Conservation (phyloP, 2,888 invertebrate species). For the Drosophila mulleri region DNA sequence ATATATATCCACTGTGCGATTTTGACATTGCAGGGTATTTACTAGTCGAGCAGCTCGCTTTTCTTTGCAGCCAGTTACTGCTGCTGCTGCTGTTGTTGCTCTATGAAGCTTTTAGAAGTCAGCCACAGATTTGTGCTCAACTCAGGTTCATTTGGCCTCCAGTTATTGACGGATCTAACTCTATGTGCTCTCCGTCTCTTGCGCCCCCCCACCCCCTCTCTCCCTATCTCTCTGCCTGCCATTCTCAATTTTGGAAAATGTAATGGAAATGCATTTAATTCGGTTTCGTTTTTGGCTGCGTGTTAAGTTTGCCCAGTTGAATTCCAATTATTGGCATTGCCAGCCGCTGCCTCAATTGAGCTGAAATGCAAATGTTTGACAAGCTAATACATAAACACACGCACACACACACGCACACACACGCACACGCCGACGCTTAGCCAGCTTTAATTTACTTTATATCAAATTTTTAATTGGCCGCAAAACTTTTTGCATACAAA, state of each 20-base stretch:
- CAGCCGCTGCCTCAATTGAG: constrained; percentile 38
- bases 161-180: neutral
- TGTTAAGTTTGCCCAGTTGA: constrained; percentile 21
- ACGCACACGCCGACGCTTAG: neutral
- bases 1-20: neutral
- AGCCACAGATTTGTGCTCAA: neutral
- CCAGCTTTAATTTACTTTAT: constrained; percentile 27
- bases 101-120: neutral
- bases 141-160: neutral
- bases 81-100: neutral
- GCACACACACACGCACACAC: neutral
- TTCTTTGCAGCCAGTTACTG: neutral
- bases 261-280: constrained; percentile 39
- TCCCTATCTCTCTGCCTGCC: neutral
- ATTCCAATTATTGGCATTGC: constrained; percentile 39
- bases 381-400: constrained; percentile 18
- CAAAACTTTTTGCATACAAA: constrained; percentile 42
- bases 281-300: constrained; percentile 31
- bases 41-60: neutral
- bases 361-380: constrained; percentile 24
- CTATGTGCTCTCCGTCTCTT: no score
- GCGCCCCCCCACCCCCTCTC: neutral
- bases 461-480: constrained; percentile 44
- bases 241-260: constrained; percentile 15
- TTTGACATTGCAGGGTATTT: neutral